These are phyloP conservation scores for Phortica okadai DNA, from an alignment of 2,888 invertebrate genomes.

Conservation along the genomic window DNA sequence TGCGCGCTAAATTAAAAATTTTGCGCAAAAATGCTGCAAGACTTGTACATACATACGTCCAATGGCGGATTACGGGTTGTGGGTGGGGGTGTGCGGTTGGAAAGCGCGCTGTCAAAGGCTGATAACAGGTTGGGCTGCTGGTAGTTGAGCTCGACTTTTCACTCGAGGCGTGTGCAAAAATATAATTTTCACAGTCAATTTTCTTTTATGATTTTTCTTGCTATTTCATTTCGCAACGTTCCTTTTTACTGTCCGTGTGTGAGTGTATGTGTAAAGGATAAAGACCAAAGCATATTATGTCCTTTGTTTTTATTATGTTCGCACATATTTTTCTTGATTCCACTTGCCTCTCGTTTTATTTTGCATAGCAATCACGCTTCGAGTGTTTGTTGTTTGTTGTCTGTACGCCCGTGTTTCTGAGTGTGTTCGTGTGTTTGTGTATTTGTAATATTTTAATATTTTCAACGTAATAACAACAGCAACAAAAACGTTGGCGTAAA, in stretches of 20 bases:
- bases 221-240: slow-evolving; percentile 36
- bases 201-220: slow-evolving; percentile 59
- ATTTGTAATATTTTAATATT: slow-evolving; percentile 55
- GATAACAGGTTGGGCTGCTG: background rate
- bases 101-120: slow-evolving; percentile 37
- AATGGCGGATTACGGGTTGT: background rate
- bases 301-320: slow-evolving; percentile 29
- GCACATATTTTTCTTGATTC: slow-evolving; percentile 52
- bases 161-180: slow-evolving; percentile 19
- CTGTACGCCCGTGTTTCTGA: background rate
- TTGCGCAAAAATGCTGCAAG: slow-evolving; percentile 46
- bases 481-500: slow-evolving; percentile 44
- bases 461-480: slow-evolving; percentile 44
- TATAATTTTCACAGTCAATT: slow-evolving; percentile 67
- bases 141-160: background rate
- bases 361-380: slow-evolving; percentile 28
- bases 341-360: slow-evolving; percentile 38
- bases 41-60: background rate
- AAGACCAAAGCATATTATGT: slow-evolving; percentile 12
- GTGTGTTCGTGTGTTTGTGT: slow-evolving; percentile 20
- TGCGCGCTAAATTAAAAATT: slow-evolving; percentile 54
- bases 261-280: slow-evolving; percentile 24
- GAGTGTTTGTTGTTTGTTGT: background rate
- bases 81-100: slow-evolving; percentile 5
- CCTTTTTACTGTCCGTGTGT: slow-evolving; percentile 13